Percentiles rank a stretch among this genome's conserved stretches.
phyloP scores from a whole-genome alignment of 2,797 vertebrate genomes.

The Enteromius afrohamiltoni region DNA sequence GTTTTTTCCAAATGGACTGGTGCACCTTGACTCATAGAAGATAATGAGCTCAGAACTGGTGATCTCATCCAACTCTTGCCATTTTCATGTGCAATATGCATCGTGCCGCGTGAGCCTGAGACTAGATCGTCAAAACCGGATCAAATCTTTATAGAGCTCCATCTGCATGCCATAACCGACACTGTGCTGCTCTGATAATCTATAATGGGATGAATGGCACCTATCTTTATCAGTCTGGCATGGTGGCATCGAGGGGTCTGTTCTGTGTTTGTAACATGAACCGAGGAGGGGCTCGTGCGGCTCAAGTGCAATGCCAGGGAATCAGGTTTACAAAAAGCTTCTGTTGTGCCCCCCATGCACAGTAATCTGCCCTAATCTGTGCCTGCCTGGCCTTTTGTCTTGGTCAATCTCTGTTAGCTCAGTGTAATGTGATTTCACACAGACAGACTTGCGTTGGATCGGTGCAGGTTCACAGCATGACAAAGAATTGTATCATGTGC shows the following conservation, averaged over 20 bases:
- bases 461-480: constrained; percentile 10
- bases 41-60: neutral
- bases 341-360: constrained; percentile 45
- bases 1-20: neutral
- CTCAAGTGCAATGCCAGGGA: constrained; percentile 44
- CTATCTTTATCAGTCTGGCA: constrained; percentile 39
- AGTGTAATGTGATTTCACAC: constrained; percentile 39
- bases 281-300: neutral
- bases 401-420: constrained; percentile 50
- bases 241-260: constrained; percentile 33
- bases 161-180: constrained; percentile 16
- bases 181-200: constrained; percentile 30
- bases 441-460: neutral
- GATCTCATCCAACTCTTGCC: constrained; percentile 11
- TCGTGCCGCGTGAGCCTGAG: neutral
- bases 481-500: constrained; percentile 22
- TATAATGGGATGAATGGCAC: constrained; percentile 10
- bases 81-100: neutral
- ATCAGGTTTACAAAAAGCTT: constrained; percentile 57
- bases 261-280: neutral
- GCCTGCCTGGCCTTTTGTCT: constrained; percentile 45
- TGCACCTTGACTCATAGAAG: neutral
- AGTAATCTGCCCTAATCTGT: constrained; percentile 59
- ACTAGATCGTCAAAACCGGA: neutral
- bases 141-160: neutral